Evolutionary conservation across 2,888 invertebrate species (phyloP).

Genomic region (Xanthia togata): DNA sequence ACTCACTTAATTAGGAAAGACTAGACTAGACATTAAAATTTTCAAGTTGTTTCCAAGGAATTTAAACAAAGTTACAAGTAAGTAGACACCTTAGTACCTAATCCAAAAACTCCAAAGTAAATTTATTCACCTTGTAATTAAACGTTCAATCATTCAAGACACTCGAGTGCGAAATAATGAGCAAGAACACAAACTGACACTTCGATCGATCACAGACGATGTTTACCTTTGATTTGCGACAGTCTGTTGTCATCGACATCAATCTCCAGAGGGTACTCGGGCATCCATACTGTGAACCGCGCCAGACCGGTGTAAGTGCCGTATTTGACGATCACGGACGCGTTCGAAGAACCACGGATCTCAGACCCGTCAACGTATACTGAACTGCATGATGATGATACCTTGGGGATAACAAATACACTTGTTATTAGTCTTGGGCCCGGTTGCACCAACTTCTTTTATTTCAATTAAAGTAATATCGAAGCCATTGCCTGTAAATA

Average conservation of each 20-base stretch:
- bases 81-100: not conserved
- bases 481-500: no score
- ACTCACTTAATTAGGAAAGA: not conserved
- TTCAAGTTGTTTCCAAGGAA: not conserved
- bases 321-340: slow-evolving; percentile 97
- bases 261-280: slow-evolving; percentile 97
- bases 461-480: no score
- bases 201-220: slow-evolving; percentile 14
- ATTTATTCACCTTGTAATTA: slow-evolving; percentile 15
- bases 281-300: slow-evolving; percentile 98
- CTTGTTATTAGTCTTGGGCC: not conserved
- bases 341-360: slow-evolving; percentile 97
- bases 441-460: no score
- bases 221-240: slow-evolving; percentile 95
- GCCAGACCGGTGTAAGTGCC: slow-evolving; percentile 97
- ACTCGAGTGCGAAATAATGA: slow-evolving; percentile 38
- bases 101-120: slow-evolving; percentile 7
- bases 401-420: slow-evolving; percentile 90
- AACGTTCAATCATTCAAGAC: not conserved
- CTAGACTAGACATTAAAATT: not conserved
- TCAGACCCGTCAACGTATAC: slow-evolving; percentile 99
- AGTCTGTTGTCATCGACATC: slow-evolving; percentile 96
- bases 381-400: slow-evolving; percentile 98
- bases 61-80: slow-evolving; percentile 21
- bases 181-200: slow-evolving; percentile 14